phyloP scores from a whole-genome alignment of 2,888 invertebrate species.

The Oasisia sp. region DNA sequence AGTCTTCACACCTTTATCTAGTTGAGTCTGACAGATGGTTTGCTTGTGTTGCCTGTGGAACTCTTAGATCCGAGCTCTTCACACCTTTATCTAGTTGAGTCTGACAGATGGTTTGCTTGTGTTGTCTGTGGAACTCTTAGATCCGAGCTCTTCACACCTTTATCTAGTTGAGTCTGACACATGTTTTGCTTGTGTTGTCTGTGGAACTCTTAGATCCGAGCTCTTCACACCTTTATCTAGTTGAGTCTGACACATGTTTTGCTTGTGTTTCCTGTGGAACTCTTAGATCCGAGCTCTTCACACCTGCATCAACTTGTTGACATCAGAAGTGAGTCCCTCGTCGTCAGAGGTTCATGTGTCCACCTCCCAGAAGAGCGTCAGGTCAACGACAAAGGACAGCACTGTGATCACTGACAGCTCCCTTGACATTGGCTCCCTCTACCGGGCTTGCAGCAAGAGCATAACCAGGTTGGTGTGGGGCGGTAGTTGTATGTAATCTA shows the following conservation, averaged over 20 bases:
- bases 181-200: too few species aligned
- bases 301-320: constrained; percentile 43
- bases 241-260: neutral
- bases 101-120: too few species aligned
- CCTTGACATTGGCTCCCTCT: constrained; percentile 21
- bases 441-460: constrained; percentile 38
- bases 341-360: neutral
- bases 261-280: neutral
- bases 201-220: too few species aligned
- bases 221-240: too few species aligned
- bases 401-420: neutral
- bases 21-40: neutral
- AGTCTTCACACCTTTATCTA: too few species aligned
- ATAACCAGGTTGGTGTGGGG: constrained; percentile 29
- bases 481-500: too few species aligned
- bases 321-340: constrained; percentile 35
- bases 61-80: constrained; percentile 49
- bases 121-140: too few species aligned
- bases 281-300: constrained; percentile 50
- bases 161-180: too few species aligned
- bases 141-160: too few species aligned
- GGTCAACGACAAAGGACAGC: neutral
- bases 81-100: constrained; percentile 43
- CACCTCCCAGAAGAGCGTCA: neutral
- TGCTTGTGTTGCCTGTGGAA: neutral